These are phyloP conservation scores for Lepus timidus DNA, from an alignment of 2,113 vertebrate genomes.

Conservation along the genomic window DNA sequence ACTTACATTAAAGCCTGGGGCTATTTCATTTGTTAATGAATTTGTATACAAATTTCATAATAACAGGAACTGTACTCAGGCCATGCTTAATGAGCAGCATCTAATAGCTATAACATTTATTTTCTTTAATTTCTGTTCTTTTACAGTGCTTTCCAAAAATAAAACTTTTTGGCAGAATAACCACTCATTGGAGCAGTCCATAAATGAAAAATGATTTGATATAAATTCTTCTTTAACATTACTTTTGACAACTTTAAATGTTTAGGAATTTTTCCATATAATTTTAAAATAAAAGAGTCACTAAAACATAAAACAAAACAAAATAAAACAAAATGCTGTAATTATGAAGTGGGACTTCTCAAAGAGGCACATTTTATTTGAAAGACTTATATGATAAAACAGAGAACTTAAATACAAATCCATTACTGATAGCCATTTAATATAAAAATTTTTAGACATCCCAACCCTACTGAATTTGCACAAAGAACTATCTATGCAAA, in stretches of 20 bases:
- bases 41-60: slow-evolving; percentile 59
- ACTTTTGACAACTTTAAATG: slow-evolving; percentile 65
- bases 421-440: slow-evolving; percentile 63
- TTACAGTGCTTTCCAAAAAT: slow-evolving; percentile 21
- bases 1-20: slow-evolving; percentile 56
- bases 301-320: slow-evolving; percentile 69
- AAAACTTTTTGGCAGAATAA: slow-evolving; percentile 58
- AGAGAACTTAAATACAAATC: slow-evolving; percentile 56
- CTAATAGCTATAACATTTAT: neutral
- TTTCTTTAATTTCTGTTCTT: slow-evolving; percentile 58
- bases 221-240: slow-evolving; percentile 78
- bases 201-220: slow-evolving; percentile 70
- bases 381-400: slow-evolving; percentile 43
- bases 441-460: slow-evolving; percentile 43
- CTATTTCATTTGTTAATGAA: slow-evolving; percentile 70
- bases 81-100: slow-evolving; percentile 60
- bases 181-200: slow-evolving; percentile 59
- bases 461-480: neutral
- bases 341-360: slow-evolving; percentile 34
- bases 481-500: neutral
- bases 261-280: slow-evolving; percentile 42
- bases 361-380: slow-evolving; percentile 69
- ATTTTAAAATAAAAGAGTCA: slow-evolving; percentile 76
- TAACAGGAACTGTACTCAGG: slow-evolving; percentile 60
- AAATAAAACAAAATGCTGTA: slow-evolving; percentile 65